These are phyloP conservation scores for Holothuria scabra DNA, from an alignment of 53 echinoderm and acorn worm species.

Conservation along the genomic window DNA sequence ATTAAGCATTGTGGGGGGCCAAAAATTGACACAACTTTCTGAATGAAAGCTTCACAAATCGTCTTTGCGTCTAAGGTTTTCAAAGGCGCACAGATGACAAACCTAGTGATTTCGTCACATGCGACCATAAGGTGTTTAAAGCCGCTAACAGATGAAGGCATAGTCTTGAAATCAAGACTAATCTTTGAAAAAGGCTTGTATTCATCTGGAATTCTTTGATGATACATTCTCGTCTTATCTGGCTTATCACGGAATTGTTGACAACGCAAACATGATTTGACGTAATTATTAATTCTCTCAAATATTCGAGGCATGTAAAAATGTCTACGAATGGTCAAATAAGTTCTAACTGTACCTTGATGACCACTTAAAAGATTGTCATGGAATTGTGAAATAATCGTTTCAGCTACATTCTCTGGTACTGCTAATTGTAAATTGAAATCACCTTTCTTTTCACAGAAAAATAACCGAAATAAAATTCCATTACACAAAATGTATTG, in stretches of 20 bases:
- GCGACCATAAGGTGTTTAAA: no score
- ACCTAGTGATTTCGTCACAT: background rate
- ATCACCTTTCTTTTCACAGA: background rate
- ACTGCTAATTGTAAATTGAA: background rate
- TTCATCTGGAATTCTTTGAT: background rate
- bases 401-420: background rate
- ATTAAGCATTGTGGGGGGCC: no score
- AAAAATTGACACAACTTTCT: no score
- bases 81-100: conserved; percentile 8
- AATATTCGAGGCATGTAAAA: conserved; percentile 9
- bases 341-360: background rate
- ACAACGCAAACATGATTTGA: conserved; percentile 25
- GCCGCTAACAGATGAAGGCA: background rate
- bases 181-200: background rate
- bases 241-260: conserved; percentile 16
- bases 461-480: background rate
- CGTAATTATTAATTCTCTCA: conserved; percentile 8
- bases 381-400: background rate
- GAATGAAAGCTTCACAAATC: background rate
- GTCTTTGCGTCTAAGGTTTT: conserved; percentile 1
- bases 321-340: no score
- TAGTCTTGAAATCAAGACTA: conserved; percentile 21
- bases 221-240: background rate
- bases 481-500: background rate
- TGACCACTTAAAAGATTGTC: no score